These are phyloP conservation scores for Polypterus bichir DNA, from an alignment of 2,113 vertebrate genomes.

Conservation along the genomic window DNA sequence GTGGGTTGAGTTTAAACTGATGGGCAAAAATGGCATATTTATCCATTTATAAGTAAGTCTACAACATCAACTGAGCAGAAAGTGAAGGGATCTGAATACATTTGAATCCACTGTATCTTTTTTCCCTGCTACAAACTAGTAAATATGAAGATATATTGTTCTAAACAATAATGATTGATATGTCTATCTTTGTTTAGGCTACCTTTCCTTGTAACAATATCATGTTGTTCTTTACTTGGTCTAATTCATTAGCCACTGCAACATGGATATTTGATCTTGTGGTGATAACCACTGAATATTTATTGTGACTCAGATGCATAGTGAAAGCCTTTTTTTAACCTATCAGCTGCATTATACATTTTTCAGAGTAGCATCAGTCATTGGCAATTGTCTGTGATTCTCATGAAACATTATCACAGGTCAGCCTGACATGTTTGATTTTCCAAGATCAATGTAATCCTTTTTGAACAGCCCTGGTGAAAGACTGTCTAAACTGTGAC, in stretches of 20 bases:
- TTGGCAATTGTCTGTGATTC: constrained; percentile 44
- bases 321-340: constrained; percentile 38
- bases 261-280: too few species aligned
- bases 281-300: background rate
- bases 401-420: constrained; percentile 37
- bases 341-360: constrained; percentile 42
- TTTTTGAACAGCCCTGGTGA: constrained; percentile 9
- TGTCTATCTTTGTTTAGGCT: too few species aligned
- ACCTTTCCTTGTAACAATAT: too few species aligned
- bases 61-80: too few species aligned
- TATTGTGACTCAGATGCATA: constrained; percentile 28
- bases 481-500: background rate
- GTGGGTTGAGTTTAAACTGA: too few species aligned
- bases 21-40: too few species aligned
- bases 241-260: background rate
- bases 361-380: constrained; percentile 37
- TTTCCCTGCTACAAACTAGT: too few species aligned
- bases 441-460: constrained; percentile 20
- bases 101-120: too few species aligned
- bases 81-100: too few species aligned
- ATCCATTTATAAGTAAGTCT: too few species aligned
- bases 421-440: constrained; percentile 22
- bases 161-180: too few species aligned
- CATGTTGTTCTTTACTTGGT: background rate
- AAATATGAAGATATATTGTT: too few species aligned